Conservation (phyloP, 2,888 invertebrate species). For the Melolontha melolontha region DNA sequence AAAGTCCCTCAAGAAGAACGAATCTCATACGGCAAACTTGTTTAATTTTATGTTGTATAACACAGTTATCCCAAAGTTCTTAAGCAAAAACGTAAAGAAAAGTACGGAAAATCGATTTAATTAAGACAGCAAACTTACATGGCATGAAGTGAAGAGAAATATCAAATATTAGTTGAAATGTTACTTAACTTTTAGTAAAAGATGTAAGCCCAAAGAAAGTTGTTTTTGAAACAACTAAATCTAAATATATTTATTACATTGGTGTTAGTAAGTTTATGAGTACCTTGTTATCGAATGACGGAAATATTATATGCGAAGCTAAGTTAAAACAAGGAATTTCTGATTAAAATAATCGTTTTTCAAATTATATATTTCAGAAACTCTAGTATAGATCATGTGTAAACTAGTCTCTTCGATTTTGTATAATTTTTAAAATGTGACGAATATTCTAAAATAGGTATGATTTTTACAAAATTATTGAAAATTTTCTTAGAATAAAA, state of each 20-base stretch:
- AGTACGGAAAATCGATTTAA: conserved; percentile 21
- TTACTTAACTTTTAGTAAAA: background rate
- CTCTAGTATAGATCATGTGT: too few relatives aligned
- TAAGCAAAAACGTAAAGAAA: conserved; percentile 7
- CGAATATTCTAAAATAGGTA: too few relatives aligned
- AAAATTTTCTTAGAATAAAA: too few relatives aligned
- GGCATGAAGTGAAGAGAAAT: background rate
- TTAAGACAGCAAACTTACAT: conserved; percentile 14
- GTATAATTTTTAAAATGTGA: too few relatives aligned
- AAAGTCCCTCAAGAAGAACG: background rate
- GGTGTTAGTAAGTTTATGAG: too few relatives aligned
- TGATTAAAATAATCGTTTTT: too few relatives aligned
- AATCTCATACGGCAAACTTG: conserved; percentile 21
- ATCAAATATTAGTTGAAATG: conserved; percentile 1
- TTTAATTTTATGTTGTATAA: conserved; percentile 19
- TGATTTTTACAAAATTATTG: too few relatives aligned
- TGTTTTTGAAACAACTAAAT: conserved; percentile 5
- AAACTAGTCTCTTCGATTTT: too few relatives aligned
- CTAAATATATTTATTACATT: background rate
- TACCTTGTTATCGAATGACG: too few relatives aligned
- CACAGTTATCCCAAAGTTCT: conserved; percentile 17
- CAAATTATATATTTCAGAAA: too few relatives aligned
- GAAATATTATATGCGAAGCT: too few relatives aligned
- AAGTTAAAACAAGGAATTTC: too few relatives aligned
- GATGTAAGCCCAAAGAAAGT: background rate